Percentiles rank a stretch among this genome's conserved stretches.
These are phyloP conservation scores for Tetrax tetrax DNA, from an alignment of 2,113 vertebrate genomes.

Conservation along the genomic window DNA sequence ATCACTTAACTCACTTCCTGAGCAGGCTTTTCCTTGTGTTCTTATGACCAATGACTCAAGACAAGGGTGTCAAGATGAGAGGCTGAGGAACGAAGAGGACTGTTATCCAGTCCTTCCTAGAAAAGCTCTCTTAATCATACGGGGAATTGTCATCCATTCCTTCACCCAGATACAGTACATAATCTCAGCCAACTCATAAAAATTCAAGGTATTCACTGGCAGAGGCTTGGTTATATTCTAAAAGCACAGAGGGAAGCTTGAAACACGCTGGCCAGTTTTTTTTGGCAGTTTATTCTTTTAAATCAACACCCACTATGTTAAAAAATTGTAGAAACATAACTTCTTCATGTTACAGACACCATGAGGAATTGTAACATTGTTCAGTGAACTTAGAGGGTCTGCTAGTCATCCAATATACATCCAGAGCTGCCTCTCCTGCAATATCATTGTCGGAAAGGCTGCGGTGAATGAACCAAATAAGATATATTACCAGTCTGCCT, in stretches of 20 bases:
- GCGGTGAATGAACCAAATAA: background rate
- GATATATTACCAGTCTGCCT: background rate
- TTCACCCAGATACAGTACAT: background rate
- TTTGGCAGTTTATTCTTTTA: background rate
- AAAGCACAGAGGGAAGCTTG: background rate
- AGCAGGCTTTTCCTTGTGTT: background rate
- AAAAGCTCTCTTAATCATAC: background rate
- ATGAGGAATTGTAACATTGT: background rate
- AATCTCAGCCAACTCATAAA: background rate
- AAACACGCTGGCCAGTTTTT: background rate
- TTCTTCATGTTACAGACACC: background rate
- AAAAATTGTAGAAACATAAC: background rate
- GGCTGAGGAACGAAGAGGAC: background rate
- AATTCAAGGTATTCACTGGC: background rate
- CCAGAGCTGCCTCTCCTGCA: background rate
- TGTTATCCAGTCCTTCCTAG: background rate
- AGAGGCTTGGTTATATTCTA: background rate
- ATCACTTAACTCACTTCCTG: background rate
- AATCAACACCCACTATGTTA: background rate
- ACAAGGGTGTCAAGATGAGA: background rate
- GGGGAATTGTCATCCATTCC: background rate
- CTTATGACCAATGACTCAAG: background rate
- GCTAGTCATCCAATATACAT: background rate
- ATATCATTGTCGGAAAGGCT: background rate
- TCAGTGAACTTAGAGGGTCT: background rate